phyloP scores from a whole-genome alignment of 92 coral and sea anemone species.

The Pocillopora meandrina region DNA sequence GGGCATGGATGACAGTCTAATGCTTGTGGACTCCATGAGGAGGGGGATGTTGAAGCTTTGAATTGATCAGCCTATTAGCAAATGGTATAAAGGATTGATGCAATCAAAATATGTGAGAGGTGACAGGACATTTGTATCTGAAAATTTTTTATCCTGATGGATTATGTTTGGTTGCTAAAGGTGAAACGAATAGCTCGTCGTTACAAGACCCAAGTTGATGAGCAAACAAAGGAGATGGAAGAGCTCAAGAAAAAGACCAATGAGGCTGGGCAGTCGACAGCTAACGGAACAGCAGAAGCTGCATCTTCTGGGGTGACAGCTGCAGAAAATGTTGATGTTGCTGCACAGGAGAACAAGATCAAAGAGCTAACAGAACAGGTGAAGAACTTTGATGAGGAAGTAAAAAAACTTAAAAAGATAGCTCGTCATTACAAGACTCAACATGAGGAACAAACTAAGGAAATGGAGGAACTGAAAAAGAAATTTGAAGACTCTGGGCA shows the following conservation, averaged over 20 bases:
- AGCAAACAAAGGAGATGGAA: conserved; percentile 60
- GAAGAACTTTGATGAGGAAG: conserved; percentile 69
- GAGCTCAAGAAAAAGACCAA: conserved; percentile 72
- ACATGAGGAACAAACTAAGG: conserved; percentile 79
- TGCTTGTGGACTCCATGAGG: too few species aligned
- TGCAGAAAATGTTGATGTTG: conserved; percentile 46
- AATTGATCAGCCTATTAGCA: too few species aligned
- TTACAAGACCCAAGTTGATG: conserved; percentile 91
- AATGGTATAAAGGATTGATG: too few species aligned
- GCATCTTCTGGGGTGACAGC: conserved; percentile 34
- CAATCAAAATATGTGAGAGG: too few species aligned
- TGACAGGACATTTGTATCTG: background rate
- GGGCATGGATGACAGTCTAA: too few species aligned
- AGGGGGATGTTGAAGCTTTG: too few species aligned
- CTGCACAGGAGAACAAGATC: conserved; percentile 55
- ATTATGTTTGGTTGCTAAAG: conserved; percentile 35
- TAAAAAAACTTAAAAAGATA: conserved; percentile 69
- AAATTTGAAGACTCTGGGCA: conserved; percentile 60
- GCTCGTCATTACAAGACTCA: conserved; percentile 90
- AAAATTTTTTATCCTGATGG: background rate
- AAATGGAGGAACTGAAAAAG: conserved; percentile 65
- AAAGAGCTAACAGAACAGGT: conserved; percentile 80
- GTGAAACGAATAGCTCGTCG: conserved; percentile 94
- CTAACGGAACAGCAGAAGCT: conserved; percentile 24
- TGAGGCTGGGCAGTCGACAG: conserved; percentile 45